These are phyloP conservation scores for Apodemia duryi DNA, from an alignment of 2,888 invertebrate species.

Conservation along the genomic window DNA sequence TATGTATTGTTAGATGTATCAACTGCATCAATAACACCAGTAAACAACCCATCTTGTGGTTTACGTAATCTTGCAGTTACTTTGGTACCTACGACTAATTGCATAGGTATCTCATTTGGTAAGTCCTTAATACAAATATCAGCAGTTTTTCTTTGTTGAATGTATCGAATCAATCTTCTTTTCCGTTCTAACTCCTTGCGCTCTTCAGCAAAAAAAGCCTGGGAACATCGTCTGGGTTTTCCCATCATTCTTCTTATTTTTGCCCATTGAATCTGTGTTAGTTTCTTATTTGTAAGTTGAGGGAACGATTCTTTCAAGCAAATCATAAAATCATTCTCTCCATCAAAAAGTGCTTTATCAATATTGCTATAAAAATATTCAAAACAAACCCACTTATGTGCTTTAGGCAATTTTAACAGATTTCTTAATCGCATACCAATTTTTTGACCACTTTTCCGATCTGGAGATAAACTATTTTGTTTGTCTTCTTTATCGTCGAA, in stretches of 20 bases:
- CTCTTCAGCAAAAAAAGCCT: constrained; percentile 97
- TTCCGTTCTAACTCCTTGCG: constrained; percentile 93
- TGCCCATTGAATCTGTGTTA: constrained; percentile 96
- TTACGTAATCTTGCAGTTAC: constrained; percentile 93
- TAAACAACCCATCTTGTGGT: constrained; percentile 97
- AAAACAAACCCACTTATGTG: constrained; percentile 99
- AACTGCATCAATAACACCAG: constrained; percentile 95
- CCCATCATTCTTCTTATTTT: constrained; percentile 97
- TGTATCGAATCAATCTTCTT: constrained; percentile 92
- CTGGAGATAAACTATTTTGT: constrained; percentile 80
- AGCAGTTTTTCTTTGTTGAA: constrained; percentile 94
- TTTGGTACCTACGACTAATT: constrained; percentile 96
- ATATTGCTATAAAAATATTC: constrained; percentile 99
- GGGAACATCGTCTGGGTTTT: constrained; percentile 96
- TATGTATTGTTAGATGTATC: constrained; percentile 97
- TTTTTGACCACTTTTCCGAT: constrained; percentile 92
- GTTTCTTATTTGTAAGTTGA: constrained; percentile 88
- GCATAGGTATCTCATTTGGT: constrained; percentile 96
- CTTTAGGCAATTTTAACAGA: constrained; percentile 97
- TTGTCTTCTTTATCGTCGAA: constrained; percentile 66
- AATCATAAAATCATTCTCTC: constrained; percentile 97
- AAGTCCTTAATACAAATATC: constrained; percentile 91
- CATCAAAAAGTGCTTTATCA: constrained; percentile 95
- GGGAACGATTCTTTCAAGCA: constrained; percentile 97
- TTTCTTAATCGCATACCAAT: constrained; percentile 94